A percentile compares a stretch with the other conserved stretches of the same genome.
These are phyloP conservation scores for Limanda limanda DNA, from an alignment of 2,113 vertebrate genomes.

Conservation along the genomic window DNA sequence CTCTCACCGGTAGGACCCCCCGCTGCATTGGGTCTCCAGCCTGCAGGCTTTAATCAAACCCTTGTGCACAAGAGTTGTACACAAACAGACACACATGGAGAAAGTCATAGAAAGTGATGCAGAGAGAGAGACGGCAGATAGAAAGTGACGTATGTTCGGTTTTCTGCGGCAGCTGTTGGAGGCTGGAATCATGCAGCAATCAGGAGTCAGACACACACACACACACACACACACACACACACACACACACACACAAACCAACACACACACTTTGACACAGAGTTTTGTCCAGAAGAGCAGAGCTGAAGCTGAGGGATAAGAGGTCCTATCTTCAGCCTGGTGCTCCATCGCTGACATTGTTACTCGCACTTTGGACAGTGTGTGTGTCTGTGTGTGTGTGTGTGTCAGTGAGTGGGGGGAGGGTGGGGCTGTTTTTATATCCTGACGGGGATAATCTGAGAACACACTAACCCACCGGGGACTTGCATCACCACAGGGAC, in stretches of 20 bases:
- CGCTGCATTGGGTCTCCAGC: too few relatives aligned
- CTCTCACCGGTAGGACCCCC: too few relatives aligned
- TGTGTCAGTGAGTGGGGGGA: conserved; percentile 13
- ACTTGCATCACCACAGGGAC: neutral
- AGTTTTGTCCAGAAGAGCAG: conserved; percentile 26
- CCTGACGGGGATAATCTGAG: neutral
- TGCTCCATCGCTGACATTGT: conserved; percentile 46
- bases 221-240: neutral
- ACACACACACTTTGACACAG: neutral
- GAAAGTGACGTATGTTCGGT: neutral
- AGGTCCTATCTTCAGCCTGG: conserved; percentile 62
- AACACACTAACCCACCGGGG: neutral
- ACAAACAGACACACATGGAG: neutral
- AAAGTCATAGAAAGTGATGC: neutral
- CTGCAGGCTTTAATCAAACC: too few relatives aligned
- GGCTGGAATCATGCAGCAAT: neutral
- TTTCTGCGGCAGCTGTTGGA: neutral
- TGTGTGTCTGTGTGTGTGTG: conserved; percentile 7
- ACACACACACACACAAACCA: conserved; percentile 13
- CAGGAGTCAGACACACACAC: conserved; percentile 18
- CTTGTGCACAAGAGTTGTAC: too few relatives aligned
- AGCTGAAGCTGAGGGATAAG: conserved; percentile 70
- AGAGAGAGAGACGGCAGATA: neutral
- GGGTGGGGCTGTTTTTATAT: neutral
- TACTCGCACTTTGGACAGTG: conserved; percentile 19